These are phyloP conservation scores for Caenorhabditis inopinata DNA, from an alignment of 1,140 invertebrate genomes.

Conservation along the genomic window DNA sequence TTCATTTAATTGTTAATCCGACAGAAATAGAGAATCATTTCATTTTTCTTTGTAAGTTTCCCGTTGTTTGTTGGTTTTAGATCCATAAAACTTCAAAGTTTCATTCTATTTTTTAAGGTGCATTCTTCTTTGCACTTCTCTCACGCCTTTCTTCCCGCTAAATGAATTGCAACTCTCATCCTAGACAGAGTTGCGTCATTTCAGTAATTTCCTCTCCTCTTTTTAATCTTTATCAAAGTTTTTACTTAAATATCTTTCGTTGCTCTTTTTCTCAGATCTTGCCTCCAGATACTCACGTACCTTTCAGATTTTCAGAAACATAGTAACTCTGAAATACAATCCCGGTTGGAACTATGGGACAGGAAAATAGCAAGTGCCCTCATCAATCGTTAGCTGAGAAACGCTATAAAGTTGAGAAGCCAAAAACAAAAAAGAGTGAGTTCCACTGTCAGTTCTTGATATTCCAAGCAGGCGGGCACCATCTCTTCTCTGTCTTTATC, in stretches of 20 bases:
- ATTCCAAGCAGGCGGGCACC: neutral
- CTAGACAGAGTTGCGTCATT: conserved; percentile 2
- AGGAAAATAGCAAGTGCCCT: conserved; percentile 28
- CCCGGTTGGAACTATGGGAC: conserved; percentile 35
- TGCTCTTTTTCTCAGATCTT: neutral
- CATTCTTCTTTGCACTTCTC: neutral
- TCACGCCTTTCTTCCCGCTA: neutral
- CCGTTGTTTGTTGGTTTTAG: neutral
- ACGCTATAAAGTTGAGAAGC: conserved; percentile 36
- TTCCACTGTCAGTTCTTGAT: neutral
- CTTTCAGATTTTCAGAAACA: neutral
- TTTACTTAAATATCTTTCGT: neutral
- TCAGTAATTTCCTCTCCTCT: neutral
- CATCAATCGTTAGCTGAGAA: conserved; percentile 32
- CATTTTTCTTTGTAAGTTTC: too few species aligned
- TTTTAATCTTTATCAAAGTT: neutral
- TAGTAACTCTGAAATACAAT: neutral
- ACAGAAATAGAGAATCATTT: too few species aligned
- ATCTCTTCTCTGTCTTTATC: neutral
- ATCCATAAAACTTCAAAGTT: neutral
- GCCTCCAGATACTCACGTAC: neutral
- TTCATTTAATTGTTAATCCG: too few species aligned
- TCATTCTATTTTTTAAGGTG: neutral
- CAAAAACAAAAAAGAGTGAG: conserved; percentile 31
- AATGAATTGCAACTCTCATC: neutral